A percentile compares a stretch with the other conserved stretches of the same genome.
phyloP scores from a whole-genome alignment of 2,113 vertebrate genomes.

The Pionites leucogaster region DNA sequence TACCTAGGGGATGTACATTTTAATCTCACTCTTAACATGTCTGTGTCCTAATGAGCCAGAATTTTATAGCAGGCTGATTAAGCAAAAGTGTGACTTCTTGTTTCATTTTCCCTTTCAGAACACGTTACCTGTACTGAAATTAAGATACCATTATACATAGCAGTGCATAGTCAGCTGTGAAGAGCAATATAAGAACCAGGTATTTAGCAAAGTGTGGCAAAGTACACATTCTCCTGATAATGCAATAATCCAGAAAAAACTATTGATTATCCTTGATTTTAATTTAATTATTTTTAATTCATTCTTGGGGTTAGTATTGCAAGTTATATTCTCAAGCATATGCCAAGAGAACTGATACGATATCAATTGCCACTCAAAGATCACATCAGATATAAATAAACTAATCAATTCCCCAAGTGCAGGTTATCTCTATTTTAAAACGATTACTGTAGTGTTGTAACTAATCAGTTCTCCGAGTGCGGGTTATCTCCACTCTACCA shows the following conservation, averaged over 20 bases:
- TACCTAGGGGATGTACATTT: neutral
- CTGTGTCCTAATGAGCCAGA: neutral
- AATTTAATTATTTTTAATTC: neutral
- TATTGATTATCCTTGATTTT: neutral
- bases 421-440: neutral
- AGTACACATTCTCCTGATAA: neutral
- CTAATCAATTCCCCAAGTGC: neutral
- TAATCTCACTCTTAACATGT: neutral
- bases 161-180: neutral
- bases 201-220: neutral
- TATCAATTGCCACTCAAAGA: neutral
- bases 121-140: neutral
- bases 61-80: conserved; percentile 2
- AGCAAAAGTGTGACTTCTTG: neutral
- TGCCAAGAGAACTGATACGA: neutral
- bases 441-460: neutral
- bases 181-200: neutral
- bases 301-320: neutral
- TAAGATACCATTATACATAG: neutral
- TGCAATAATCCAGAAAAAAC: neutral
- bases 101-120: conserved; percentile 20
- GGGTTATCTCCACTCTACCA: neutral
- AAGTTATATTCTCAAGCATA: neutral
- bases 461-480: neutral
- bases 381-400: neutral